Conservation (phyloP, 2,888 invertebrate genomes). For the Diplazon laetatorius region DNA sequence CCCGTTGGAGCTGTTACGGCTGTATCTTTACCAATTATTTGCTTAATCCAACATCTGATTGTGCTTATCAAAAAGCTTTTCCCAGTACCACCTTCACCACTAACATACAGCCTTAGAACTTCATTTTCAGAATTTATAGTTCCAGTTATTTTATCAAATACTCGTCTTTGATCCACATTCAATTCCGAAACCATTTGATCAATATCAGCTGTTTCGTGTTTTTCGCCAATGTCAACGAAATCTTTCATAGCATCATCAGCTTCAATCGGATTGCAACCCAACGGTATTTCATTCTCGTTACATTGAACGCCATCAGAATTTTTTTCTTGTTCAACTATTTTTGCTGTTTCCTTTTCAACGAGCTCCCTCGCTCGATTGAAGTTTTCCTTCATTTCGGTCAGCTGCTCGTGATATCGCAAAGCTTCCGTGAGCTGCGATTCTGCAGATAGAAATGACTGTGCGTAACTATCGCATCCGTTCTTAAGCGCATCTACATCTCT, state of each 20-base stretch:
- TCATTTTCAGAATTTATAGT: conserved; percentile 10
- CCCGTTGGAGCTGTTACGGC: conserved; percentile 70
- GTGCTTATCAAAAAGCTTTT: too few species aligned
- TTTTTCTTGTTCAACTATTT: conserved; percentile 26
- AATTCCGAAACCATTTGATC: conserved; percentile 51
- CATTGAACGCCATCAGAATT: conserved; percentile 1
- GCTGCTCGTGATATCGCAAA: conserved; percentile 55
- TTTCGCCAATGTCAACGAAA: conserved; percentile 39
- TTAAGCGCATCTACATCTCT: conserved; percentile 41
- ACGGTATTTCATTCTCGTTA: conserved; percentile 28
- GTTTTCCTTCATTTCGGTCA: conserved; percentile 42
- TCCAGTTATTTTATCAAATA: conserved; percentile 48
- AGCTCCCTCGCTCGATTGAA: conserved; percentile 30
- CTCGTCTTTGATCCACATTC: conserved; percentile 61
- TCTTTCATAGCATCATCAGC: conserved; percentile 61
- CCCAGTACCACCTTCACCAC: conserved; percentile 55
- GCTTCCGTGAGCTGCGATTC: conserved; percentile 61
- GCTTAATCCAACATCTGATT: conserved; percentile 22
- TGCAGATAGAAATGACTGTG: conserved; percentile 64
- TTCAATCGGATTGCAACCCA: conserved; percentile 54
- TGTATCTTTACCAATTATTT: conserved; percentile 57
- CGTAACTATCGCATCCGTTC: conserved; percentile 63
- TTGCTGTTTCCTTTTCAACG: conserved; percentile 36
- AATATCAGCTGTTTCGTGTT: conserved; percentile 36
- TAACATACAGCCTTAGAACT: conserved; percentile 53